Base-by-base conservation (phyloP, 2,888 invertebrate species). In the Cephus spinipes region DNA sequence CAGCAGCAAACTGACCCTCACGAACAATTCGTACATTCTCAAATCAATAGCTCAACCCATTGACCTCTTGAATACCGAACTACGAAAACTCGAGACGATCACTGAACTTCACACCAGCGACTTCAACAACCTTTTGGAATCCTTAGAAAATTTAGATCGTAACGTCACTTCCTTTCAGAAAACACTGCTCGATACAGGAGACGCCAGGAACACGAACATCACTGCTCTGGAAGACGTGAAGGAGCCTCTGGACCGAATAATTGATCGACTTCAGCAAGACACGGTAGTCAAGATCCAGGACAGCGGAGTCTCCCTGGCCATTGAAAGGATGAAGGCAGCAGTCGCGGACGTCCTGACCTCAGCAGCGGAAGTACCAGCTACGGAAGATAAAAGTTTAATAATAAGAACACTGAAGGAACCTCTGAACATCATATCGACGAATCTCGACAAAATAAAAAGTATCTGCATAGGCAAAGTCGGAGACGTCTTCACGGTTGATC, bases 151-250 rank as follows among this genome's bases (percentile, higher is more conserved):
- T 71, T 73, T 78, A 30, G 73, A 78, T 23, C 55, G 75, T 12
- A 75, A 73, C 68, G 78, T 78, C 15, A 78, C 78, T 11, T 73
- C 30, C 36, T 78, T 71, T 35, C 78, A 78, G 35, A 78, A 78
- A 31, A 76, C 71, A 55, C 35, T 78, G 15, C 73, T 78, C 33
- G 78, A 76, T n/a, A 78, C 69, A 2, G 78, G 76, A 36, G 79
- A 79, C 74, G 79, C 76, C 35, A 76, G 79, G 33, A 79, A 79
- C 40, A 69, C 76, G 11, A 78, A 78, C n/a, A 78, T 78, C 30
- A 75, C 78, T 1, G 76, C 79, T 0, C 74, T 76, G 23, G 79
- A 79, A 33, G 79, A 76, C n/a, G 76, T 76, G 9, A 76, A 79
- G 55, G 79, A 79, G 73, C 79, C 79, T 36, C 30, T 79, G 76